phyloP scores from a whole-genome alignment of 1,140 invertebrate genomes.

The Drosophila fuyamai region DNA sequence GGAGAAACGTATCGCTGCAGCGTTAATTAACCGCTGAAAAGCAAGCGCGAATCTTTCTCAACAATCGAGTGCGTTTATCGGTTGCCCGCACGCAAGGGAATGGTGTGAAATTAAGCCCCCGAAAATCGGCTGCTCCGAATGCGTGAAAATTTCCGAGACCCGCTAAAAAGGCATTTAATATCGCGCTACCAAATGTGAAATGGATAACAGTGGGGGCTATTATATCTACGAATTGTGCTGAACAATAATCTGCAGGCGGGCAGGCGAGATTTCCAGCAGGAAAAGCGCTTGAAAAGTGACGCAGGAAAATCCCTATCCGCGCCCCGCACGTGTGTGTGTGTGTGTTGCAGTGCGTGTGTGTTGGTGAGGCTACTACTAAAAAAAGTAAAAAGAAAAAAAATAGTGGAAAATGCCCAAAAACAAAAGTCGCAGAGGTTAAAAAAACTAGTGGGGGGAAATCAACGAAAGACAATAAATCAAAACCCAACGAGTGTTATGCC shows the following conservation, averaged over 20 bases:
- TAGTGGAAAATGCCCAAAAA: constrained; percentile 66
- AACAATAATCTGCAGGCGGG: constrained; percentile 41
- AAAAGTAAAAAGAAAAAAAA: constrained; percentile 40
- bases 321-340: constrained; percentile 64
- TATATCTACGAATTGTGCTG: constrained; percentile 21
- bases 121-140: constrained; percentile 54
- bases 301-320: constrained; percentile 54
- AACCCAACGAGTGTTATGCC: constrained; percentile 32
- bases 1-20: constrained; percentile 63
- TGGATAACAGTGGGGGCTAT: constrained; percentile 46
- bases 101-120: constrained; percentile 57
- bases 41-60: constrained; percentile 48
- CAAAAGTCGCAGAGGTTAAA: constrained; percentile 70
- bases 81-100: constrained; percentile 21
- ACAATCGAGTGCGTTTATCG: constrained; percentile 46
- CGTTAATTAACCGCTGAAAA: constrained; percentile 57
- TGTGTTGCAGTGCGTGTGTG: constrained; percentile 31
- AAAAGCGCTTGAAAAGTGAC: constrained; percentile 44
- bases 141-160: constrained; percentile 58
- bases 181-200: constrained; percentile 40
- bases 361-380: constrained; percentile 55
- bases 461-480: constrained; percentile 32
- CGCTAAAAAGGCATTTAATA: constrained; percentile 76
- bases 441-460: constrained; percentile 40
- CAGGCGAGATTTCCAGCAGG: constrained; percentile 32